Conservation (phyloP, 2,888 invertebrate species). For the Drosophila subsilvestris region DNA sequence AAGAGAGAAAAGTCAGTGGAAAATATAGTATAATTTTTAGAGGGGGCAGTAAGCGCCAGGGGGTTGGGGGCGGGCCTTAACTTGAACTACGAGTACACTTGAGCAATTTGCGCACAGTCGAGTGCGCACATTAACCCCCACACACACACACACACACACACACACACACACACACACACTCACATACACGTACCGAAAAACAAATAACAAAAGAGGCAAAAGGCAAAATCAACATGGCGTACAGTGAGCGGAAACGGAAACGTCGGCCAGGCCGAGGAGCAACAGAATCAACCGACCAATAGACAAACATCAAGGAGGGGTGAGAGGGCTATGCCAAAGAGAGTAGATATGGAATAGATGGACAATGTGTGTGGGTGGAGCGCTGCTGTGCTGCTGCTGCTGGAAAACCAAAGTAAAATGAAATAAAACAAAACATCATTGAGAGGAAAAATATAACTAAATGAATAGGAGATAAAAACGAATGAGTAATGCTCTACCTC, state of each 20-base stretch:
- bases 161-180: conserved; percentile 22
- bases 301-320: conserved; percentile 63
- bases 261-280: conserved; percentile 67
- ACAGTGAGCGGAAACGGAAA: conserved; percentile 77
- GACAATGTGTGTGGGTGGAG: too few relatives aligned
- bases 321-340: background rate
- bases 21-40: conserved; percentile 23
- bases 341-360: background rate
- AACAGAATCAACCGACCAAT: conserved; percentile 52
- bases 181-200: conserved; percentile 40
- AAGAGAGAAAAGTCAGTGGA: conserved; percentile 4
- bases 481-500: background rate
- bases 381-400: background rate
- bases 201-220: conserved; percentile 49
- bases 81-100: conserved; percentile 73
- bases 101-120: conserved; percentile 80
- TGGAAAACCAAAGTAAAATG: background rate
- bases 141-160: conserved; percentile 27
- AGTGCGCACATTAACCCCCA: conserved; percentile 78
- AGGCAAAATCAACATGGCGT: conserved; percentile 76
- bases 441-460: background rate
- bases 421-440: conserved; percentile 1
- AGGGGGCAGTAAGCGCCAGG: background rate
- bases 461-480: background rate
- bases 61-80: conserved; percentile 34